A percentile compares a stretch with the other conserved stretches of the same genome.
Conservation (phyloP, 1,140 invertebrate genomes). For the Melitaea cinxia region DNA sequence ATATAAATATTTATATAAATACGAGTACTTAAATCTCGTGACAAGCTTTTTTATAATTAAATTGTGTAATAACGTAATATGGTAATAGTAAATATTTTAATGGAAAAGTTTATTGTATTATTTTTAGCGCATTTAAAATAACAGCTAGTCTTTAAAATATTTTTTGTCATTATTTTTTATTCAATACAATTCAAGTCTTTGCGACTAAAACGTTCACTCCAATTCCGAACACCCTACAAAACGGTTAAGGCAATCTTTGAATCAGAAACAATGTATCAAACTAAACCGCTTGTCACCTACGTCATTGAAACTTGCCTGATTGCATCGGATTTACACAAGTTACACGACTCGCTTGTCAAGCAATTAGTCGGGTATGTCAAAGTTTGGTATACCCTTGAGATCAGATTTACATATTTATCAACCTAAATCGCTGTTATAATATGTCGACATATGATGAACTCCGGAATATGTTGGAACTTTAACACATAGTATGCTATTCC, state of each 20-base stretch:
- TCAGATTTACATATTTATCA: conserved; percentile 20
- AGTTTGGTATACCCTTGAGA: conserved; percentile 4
- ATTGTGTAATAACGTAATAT: too few relatives aligned
- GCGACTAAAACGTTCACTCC: too few relatives aligned
- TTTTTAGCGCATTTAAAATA: too few relatives aligned
- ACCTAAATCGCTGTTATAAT: neutral
- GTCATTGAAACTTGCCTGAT: conserved; percentile 1
- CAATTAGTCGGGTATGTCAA: conserved; percentile 12
- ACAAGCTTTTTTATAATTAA: too few relatives aligned
- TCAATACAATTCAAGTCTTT: too few relatives aligned
- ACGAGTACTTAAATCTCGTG: too few relatives aligned
- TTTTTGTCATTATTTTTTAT: too few relatives aligned
- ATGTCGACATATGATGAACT: neutral
- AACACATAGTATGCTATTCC: neutral
- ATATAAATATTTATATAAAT: too few relatives aligned
- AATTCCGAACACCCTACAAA: too few relatives aligned
- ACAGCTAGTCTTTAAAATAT: too few relatives aligned
- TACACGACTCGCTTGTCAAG: conserved; percentile 7
- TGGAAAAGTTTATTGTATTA: too few relatives aligned
- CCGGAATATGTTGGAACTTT: neutral
- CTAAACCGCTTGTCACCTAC: neutral
- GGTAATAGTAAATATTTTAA: too few relatives aligned
- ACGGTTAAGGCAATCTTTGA: neutral
- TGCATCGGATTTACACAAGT: conserved; percentile 2
- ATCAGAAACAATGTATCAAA: neutral